phyloP scores from a whole-genome alignment of 2,888 invertebrate species.

The Conus canariensis region DNA sequence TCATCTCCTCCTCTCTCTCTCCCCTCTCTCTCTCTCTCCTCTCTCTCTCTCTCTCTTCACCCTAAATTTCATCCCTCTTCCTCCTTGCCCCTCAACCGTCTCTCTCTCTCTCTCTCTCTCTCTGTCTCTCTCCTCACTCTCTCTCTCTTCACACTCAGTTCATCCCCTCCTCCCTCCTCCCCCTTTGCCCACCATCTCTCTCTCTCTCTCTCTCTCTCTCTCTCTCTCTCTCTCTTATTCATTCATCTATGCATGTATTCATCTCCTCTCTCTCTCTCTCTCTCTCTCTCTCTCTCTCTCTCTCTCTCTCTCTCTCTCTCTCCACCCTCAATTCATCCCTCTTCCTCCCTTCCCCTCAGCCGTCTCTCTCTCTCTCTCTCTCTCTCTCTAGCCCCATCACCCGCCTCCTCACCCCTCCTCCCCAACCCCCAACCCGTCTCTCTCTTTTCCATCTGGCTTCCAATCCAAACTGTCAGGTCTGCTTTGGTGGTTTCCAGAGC shows the following conservation, averaged over 20 bases:
- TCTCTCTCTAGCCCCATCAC: no score
- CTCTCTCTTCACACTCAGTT: background rate
- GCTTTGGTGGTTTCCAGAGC: no score
- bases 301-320: background rate
- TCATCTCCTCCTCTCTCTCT: background rate
- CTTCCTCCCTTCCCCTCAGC: no score
- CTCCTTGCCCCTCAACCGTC: background rate
- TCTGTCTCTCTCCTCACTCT: constrained; percentile 7
- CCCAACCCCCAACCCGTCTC: no score
- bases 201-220: background rate
- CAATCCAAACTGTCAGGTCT: no score
- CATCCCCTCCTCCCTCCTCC: no score
- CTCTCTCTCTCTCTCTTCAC: background rate
- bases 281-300: background rate
- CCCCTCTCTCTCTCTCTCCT: no score
- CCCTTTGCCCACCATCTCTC: no score
- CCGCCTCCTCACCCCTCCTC: no score
- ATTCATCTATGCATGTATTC: background rate
- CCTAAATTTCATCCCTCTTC: background rate
- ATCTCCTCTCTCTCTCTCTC: background rate
- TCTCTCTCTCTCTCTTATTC: background rate
- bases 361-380: no score
- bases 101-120: constrained; percentile 18
- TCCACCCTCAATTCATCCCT: no score
- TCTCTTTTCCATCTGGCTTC: no score